Base-by-base conservation (phyloP, 2,797 vertebrate genomes). In the Chelonia mydas region DNA sequence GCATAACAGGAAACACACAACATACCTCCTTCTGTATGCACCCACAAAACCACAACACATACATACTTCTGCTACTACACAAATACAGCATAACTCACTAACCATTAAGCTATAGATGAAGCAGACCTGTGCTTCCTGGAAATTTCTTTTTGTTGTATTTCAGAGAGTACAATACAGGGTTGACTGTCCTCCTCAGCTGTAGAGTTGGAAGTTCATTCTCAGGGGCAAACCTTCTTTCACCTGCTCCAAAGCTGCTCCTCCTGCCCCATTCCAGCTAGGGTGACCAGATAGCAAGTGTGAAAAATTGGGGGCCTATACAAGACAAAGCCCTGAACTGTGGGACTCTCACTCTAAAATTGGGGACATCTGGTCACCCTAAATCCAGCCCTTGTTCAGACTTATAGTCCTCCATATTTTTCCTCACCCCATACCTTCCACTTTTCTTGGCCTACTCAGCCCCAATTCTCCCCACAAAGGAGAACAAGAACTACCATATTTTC, bases 111-210 rank as follows among this genome's bases (percentile, higher is more conserved):
- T 76, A 81, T 11, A 88, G 33, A 41, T 16, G 85, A 83, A 81
- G 51, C 3, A 51, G 2, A 31, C 55, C 15, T 59, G 77, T 12
- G 7, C 0, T 77, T 82, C 5, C 3, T 78, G 83, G 4, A 1
- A 89, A 88, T 88, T 2, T 72, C 31, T 87, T 77, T 77, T 10
- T 7, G 0, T 80, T 92, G 89, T 45, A 27, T 77, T 49, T 28
- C 74, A 31, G 27, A 77, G 27, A 77, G 8, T 77, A 47, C 59
- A 50, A 0, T 3, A 2, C 13, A 59, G 3, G 0, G 9, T 8
- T 76, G 82, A 65, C 5, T 84, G 41, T 53, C 1, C 0, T 80
- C 76, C 57, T n/a, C 10, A 27, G 8, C 27, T 72, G 1, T 51
- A 27, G 3, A 84, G 21, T 0, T 53, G 53, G 89, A 86, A 23